These are phyloP conservation scores for Pseudomyrmex gracilis DNA, from an alignment of 1,140 invertebrate genomes.

Conservation along the genomic window DNA sequence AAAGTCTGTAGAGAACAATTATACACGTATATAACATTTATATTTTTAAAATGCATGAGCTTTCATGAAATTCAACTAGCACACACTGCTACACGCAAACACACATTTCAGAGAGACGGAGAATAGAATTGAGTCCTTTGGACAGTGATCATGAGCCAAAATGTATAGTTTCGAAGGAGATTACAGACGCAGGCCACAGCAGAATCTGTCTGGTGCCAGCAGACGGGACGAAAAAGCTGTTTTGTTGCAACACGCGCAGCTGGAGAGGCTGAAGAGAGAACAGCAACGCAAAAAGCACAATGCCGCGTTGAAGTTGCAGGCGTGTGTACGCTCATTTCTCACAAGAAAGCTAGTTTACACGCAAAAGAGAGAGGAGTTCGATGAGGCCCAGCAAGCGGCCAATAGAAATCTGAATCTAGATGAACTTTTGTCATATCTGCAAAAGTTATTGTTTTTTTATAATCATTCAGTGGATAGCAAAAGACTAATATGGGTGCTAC, in stretches of 20 bases:
- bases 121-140: constrained; percentile 38
- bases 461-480: constrained; percentile 88
- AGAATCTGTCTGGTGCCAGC: constrained; percentile 95
- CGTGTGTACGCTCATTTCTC: constrained; percentile 91
- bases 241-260: constrained; percentile 92
- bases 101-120: constrained; percentile 12
- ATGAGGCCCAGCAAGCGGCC: constrained; percentile 85
- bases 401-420: constrained; percentile 85
- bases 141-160: constrained; percentile 51
- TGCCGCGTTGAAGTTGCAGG: constrained; percentile 92
- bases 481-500: constrained; percentile 89
- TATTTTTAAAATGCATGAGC: too few relatives aligned
- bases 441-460: constrained; percentile 92
- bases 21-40: too few relatives aligned
- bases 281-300: constrained; percentile 89
- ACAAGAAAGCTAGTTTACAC: constrained; percentile 89
- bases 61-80: too few relatives aligned
- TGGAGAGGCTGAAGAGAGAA: constrained; percentile 94
- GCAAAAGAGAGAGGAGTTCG: constrained; percentile 89
- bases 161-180: constrained; percentile 97
- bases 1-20: too few relatives aligned
- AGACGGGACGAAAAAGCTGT: constrained; percentile 91
- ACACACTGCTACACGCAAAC: too few relatives aligned
- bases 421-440: constrained; percentile 86
- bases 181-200: constrained; percentile 93